Evolutionary conservation across 2,113 vertebrate species (phyloP).

Genomic region (Canis aureus): DNA sequence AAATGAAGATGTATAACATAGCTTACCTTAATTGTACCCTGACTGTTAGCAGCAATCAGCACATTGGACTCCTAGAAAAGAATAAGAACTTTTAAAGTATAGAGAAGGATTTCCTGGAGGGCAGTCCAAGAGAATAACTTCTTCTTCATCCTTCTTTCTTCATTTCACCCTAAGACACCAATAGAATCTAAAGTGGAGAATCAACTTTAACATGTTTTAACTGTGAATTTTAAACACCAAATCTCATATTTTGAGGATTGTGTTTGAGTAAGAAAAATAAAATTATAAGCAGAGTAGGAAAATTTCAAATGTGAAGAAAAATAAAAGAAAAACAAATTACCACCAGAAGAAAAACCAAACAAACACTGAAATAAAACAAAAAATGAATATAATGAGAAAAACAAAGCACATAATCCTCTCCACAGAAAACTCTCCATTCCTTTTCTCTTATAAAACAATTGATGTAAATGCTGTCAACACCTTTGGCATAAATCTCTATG

Average conservation of each 20-base stretch:
- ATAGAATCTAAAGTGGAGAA: background rate
- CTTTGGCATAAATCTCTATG: accelerated
- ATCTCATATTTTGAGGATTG: background rate
- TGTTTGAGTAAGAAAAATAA: constrained; percentile 39
- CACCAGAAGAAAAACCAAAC: background rate
- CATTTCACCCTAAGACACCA: constrained; percentile 13
- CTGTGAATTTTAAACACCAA: constrained; percentile 33
- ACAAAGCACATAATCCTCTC: background rate
- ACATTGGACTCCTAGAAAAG: constrained; percentile 97
- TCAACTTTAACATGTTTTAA: constrained; percentile 10
- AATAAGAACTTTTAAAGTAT: constrained; percentile 81
- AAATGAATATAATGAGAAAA: constrained; percentile 34
- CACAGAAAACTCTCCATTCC: background rate
- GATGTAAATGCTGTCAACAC: accelerated
- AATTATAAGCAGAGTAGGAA: constrained; percentile 14
- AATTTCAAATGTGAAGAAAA: constrained; percentile 31
- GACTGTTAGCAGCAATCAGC: constrained; percentile 99
- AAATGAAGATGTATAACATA: constrained; percentile 72
- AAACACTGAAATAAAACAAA: background rate
- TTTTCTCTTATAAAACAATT: background rate
- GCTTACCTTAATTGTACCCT: constrained; percentile 99
- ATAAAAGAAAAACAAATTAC: background rate
- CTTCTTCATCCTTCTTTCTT: constrained; percentile 26
- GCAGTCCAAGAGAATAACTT: background rate
- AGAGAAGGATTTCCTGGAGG: background rate